phyloP scores from a whole-genome alignment of 2,888 invertebrate species.

The Mythimna ferrago region DNA sequence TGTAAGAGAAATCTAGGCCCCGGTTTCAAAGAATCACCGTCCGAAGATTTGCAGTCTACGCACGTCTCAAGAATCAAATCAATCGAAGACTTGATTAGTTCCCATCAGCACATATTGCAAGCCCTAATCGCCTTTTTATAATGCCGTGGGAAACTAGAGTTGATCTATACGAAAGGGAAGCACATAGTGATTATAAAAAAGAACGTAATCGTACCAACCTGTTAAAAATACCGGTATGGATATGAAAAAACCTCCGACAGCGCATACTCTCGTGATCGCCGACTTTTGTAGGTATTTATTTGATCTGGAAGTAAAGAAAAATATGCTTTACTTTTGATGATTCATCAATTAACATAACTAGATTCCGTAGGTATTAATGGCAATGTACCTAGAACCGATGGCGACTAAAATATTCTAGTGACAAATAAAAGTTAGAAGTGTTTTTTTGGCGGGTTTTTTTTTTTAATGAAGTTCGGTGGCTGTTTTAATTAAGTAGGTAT shows the following conservation, averaged over 20 bases:
- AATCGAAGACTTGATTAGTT: constrained; percentile 26
- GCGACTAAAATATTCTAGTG: no score
- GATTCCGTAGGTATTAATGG: no score
- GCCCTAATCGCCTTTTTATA: constrained; percentile 22
- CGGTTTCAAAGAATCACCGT: no score
- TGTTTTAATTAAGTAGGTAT: no score
- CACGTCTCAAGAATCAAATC: constrained; percentile 4
- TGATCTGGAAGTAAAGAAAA: constrained; percentile 92
- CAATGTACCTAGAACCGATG: no score
- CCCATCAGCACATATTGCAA: constrained; percentile 7
- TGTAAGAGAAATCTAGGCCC: no score
- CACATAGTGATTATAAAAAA: constrained; percentile 30
- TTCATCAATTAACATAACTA: not conserved
- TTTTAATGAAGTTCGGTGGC: no score
- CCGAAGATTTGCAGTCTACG: not conserved
- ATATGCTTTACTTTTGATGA: not conserved
- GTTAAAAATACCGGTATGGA: constrained; percentile 98
- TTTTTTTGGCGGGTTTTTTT: no score
- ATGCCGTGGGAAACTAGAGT: constrained; percentile 39
- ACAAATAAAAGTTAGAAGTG: no score
- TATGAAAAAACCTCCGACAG: constrained; percentile 98
- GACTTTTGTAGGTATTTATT: constrained; percentile 98
- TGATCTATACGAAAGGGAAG: constrained; percentile 18
- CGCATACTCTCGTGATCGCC: constrained; percentile 96
- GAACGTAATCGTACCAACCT: constrained; percentile 89